Conservation (phyloP, 2,888 invertebrate genomes). For the Rotaria sp. region DNA sequence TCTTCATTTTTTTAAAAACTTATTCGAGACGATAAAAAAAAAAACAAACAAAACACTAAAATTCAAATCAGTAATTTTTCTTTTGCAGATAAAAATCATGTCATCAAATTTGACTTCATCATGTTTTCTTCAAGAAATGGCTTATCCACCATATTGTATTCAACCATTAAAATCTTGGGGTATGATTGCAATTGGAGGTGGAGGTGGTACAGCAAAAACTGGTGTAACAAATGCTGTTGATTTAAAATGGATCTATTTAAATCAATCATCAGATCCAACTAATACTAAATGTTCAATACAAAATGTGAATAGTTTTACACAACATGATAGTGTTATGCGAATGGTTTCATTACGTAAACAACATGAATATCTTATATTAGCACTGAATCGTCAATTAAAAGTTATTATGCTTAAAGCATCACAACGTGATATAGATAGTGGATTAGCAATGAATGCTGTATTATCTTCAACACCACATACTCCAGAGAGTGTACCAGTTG, state of each 20-base stretch:
- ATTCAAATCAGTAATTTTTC: background rate
- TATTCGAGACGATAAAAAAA: background rate
- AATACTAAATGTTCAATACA: background rate
- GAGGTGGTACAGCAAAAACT: slow-evolving; percentile 25
- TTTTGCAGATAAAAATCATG: background rate
- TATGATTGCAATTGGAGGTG: slow-evolving; percentile 10
- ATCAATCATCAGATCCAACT: background rate
- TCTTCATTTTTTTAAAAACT: background rate
- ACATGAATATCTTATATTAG: slow-evolving; percentile 27
- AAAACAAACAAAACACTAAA: background rate
- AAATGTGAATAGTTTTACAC: slow-evolving; percentile 24
- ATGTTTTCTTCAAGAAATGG: slow-evolving; percentile 18
- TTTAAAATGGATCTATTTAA: slow-evolving; percentile 28
- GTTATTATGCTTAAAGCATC: slow-evolving; percentile 10
- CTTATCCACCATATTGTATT: slow-evolving; percentile 27
- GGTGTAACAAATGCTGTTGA: slow-evolving; percentile 13
- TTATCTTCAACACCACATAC: background rate
- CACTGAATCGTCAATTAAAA: slow-evolving; percentile 1
- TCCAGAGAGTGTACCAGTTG: no score
- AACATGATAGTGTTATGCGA: slow-evolving; percentile 18
- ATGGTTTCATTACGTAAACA: slow-evolving; percentile 24
- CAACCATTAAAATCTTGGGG: slow-evolving; percentile 19
- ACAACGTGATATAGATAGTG: background rate
- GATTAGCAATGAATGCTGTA: background rate
- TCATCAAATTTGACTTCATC: background rate